A percentile compares a stretch with the other conserved stretches of the same genome.
phyloP scores from a whole-genome alignment of 2,797 vertebrate species.

The Pristis pectinata region DNA sequence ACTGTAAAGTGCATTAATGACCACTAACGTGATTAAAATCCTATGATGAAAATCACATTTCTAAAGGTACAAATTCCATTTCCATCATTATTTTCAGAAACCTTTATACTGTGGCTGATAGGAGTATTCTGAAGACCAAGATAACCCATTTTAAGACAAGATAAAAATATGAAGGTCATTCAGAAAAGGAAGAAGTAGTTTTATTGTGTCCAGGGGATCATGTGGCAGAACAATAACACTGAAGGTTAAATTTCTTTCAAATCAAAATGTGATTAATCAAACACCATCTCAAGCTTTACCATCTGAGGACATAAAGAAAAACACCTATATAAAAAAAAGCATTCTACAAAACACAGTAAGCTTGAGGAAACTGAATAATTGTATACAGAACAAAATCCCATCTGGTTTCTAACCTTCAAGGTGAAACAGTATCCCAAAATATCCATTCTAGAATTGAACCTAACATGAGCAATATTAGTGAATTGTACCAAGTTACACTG shows the following conservation, averaged over 20 bases:
- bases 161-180: background rate
- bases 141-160: background rate
- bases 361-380: background rate
- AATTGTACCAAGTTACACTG: background rate
- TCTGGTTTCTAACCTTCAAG: background rate
- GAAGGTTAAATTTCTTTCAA: background rate
- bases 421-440: background rate
- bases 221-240: background rate
- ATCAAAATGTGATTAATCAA: constrained; percentile 12
- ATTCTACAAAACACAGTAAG: background rate
- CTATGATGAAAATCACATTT: constrained; percentile 31
- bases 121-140: background rate
- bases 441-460: background rate
- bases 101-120: background rate
- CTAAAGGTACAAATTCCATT: constrained; percentile 15
- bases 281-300: background rate
- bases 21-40: constrained; percentile 30
- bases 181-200: background rate
- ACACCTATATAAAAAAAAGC: background rate
- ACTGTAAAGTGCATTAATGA: constrained; percentile 35
- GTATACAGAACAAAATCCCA: background rate
- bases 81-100: constrained; percentile 33
- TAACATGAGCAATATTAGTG: background rate
- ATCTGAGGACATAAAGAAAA: background rate
- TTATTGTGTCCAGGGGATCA: background rate